Evolutionary conservation across 2,113 vertebrate species (phyloP).

Genomic region (Carettochelys insculpta): DNA sequence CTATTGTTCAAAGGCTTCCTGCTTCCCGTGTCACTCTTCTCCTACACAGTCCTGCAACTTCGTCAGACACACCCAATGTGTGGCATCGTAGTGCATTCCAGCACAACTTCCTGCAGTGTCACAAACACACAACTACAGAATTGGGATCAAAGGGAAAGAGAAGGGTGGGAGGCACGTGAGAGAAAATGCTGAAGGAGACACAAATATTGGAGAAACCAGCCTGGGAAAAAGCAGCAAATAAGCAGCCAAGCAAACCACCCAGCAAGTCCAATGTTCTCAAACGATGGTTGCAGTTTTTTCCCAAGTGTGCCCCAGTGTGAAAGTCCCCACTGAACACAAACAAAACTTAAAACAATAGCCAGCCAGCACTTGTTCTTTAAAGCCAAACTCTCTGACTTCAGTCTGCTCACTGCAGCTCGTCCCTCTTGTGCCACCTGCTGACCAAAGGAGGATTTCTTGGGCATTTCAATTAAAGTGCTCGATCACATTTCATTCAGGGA

Average conservation of each 20-base stretch:
- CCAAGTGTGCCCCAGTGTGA: neutral
- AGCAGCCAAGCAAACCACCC: neutral
- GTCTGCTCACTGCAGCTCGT: neutral
- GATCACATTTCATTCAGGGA: neutral
- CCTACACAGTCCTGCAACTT: neutral
- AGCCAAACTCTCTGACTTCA: neutral
- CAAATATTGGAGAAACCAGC: neutral
- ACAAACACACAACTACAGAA: neutral
- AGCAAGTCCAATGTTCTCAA: neutral
- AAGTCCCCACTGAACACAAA: neutral
- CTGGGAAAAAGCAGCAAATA: neutral
- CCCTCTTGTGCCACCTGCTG: slow-evolving; percentile 61
- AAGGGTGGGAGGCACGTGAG: no score
- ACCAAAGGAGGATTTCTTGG: neutral
- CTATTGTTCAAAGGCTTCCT: neutral
- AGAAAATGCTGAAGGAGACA: neutral
- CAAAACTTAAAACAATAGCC: neutral
- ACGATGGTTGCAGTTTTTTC: neutral
- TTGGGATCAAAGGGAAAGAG: neutral
- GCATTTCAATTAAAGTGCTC: neutral
- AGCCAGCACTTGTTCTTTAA: neutral
- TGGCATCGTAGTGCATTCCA: neutral
- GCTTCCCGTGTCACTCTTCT: neutral
- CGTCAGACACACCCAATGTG: neutral
- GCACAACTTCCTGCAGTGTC: neutral